These are phyloP conservation scores for Novumbra hubbsi DNA, from an alignment of 2,797 vertebrate genomes.

Conservation along the genomic window DNA sequence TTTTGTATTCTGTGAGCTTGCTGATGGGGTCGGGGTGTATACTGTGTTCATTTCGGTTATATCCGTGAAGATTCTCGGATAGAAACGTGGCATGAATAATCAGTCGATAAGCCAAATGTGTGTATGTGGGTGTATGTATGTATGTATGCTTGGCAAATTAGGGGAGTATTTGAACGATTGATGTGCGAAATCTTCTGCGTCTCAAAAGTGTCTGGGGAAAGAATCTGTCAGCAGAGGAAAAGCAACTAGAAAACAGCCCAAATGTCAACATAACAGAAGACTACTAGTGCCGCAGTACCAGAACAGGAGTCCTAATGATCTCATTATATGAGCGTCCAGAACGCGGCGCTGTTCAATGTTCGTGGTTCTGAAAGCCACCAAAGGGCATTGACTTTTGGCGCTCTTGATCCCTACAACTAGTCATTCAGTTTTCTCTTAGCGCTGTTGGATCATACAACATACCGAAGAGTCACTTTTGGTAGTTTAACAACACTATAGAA, in stretches of 20 bases:
- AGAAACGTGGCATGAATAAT: not conserved
- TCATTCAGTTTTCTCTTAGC: no score
- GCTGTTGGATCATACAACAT: no score
- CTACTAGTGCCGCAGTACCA: not conserved
- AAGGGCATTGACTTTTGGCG: no score
- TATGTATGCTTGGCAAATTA: no score
- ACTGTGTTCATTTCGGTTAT: not conserved
- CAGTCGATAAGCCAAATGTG: not conserved
- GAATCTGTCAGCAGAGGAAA: not conserved
- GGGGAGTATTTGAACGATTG: not conserved
- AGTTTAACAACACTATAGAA: no score
- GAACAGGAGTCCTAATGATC: not conserved
- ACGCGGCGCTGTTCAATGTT: not conserved
- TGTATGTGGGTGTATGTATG: not conserved
- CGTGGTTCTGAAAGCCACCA: not conserved
- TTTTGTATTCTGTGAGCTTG: slow-evolving; percentile 29
- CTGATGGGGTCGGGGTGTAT: not conserved
- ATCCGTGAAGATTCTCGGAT: not conserved
- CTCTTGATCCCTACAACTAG: no score
- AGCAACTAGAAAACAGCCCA: no score
- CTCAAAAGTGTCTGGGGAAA: not conserved
- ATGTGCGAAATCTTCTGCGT: not conserved
- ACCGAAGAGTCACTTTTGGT: no score
- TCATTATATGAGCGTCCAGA: not conserved
- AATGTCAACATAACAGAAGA: not conserved